These are phyloP conservation scores for Plestiodon gilberti DNA, from an alignment of 2,113 vertebrate genomes.

Conservation along the genomic window DNA sequence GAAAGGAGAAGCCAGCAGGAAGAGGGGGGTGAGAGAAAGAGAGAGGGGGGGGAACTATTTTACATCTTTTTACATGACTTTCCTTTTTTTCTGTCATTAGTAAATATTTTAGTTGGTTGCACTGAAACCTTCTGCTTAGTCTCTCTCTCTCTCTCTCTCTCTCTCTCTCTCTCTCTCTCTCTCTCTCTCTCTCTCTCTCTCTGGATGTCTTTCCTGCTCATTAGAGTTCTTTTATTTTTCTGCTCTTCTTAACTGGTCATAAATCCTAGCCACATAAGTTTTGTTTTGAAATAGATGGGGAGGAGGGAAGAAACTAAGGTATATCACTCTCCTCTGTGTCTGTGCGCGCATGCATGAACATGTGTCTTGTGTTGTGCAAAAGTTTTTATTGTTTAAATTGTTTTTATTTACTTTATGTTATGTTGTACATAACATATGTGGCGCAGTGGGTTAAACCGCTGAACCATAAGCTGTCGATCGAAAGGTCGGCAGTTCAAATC, in stretches of 20 bases:
- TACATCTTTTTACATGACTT: conserved; percentile 76
- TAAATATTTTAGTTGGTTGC: conserved; percentile 69
- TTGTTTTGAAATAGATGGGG: conserved; percentile 6
- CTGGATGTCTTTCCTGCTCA: conserved; percentile 26
- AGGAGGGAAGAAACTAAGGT: background rate
- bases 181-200: conserved; percentile 37
- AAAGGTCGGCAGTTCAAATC: no score
- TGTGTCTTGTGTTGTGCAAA: no score
- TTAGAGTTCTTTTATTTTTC: conserved; percentile 49
- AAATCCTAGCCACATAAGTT: conserved; percentile 34
- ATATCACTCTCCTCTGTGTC: background rate
- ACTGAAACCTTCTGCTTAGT: conserved; percentile 37
- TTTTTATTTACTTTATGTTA: no score
- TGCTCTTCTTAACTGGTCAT: conserved; percentile 48
- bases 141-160: conserved; percentile 35
- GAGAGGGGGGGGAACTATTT: conserved; percentile 32
- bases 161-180: background rate
- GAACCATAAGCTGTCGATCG: no score
- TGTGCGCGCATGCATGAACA: no score
- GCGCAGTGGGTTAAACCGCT: no score
- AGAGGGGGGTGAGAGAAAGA: conserved; percentile 18
- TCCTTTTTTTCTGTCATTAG: conserved; percentile 67
- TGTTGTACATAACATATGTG: no score
- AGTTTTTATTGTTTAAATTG: no score
- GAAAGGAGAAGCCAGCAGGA: conserved; percentile 60